phyloP scores from a whole-genome alignment of 2,888 invertebrate genomes.

The Quadroppia sp. region DNA sequence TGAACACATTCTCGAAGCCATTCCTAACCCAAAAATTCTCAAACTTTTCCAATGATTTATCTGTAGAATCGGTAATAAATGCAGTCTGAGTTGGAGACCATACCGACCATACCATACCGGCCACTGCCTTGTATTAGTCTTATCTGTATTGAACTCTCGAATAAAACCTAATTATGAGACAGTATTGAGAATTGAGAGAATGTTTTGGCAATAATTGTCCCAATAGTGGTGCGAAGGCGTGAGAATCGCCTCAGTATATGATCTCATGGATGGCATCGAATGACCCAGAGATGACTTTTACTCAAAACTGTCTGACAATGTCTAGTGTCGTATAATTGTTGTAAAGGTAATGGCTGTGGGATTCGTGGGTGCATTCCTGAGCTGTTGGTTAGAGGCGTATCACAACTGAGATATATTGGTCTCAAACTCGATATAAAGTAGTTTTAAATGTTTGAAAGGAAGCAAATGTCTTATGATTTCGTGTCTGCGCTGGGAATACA shows the following conservation, averaged over 20 bases:
- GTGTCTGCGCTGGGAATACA: not conserved
- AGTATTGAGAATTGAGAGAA: slow-evolving; percentile 8
- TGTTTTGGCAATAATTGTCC: slow-evolving; percentile 15
- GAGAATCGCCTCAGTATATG: slow-evolving; percentile 18
- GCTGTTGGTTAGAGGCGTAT: slow-evolving; percentile 19
- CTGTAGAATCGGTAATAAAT: not conserved
- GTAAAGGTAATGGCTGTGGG: slow-evolving; percentile 15
- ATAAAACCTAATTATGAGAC: slow-evolving; percentile 6
- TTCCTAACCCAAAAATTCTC: not conserved
- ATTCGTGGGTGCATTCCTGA: slow-evolving; percentile 35
- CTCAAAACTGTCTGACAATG: slow-evolving; percentile 7
- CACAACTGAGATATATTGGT: slow-evolving; percentile 24
- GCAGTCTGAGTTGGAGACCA: not conserved
- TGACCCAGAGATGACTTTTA: not conserved
- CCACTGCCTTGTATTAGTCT: not conserved
- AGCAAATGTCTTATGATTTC: slow-evolving; percentile 18
- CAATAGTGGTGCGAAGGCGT: slow-evolving; percentile 37
- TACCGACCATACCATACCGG: not conserved
- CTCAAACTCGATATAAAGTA: slow-evolving; percentile 11
- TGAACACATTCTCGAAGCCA: not conserved
- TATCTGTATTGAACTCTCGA: slow-evolving; percentile 2
- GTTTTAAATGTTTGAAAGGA: slow-evolving; percentile 28
- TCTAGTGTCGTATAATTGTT: slow-evolving; percentile 10
- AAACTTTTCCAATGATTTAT: not conserved
- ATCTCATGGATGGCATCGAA: slow-evolving; percentile 7